phyloP scores from a whole-genome alignment of 2,113 vertebrate genomes.

The Chaenogobius annularis region DNA sequence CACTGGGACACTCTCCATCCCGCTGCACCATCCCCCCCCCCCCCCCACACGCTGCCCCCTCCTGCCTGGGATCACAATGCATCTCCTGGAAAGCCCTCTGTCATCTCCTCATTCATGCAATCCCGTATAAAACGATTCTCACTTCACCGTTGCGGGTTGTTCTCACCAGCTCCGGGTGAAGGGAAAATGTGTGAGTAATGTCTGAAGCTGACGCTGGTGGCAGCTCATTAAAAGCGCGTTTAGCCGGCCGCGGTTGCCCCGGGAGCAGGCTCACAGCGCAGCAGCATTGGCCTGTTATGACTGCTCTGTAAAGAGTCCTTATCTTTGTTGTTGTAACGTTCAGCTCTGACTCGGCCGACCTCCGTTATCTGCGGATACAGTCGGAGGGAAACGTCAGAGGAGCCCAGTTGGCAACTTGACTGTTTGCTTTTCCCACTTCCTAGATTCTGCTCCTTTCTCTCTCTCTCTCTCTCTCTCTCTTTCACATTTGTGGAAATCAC shows the following conservation, averaged over 20 bases:
- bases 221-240: slow-evolving; percentile 10
- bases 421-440: slow-evolving; percentile 60
- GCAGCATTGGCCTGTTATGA: slow-evolving; percentile 41
- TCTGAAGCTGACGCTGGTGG: slow-evolving; percentile 9
- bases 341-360: slow-evolving; percentile 45
- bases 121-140: slow-evolving; percentile 6
- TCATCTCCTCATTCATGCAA: slow-evolving; percentile 8
- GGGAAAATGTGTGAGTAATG: background rate
- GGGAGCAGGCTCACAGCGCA: background rate
- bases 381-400: slow-evolving; percentile 41
- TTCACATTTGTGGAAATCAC: slow-evolving; percentile 29
- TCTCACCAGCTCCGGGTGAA: background rate
- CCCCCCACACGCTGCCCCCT: background rate
- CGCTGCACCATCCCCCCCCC: slow-evolving; percentile 20
- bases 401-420: slow-evolving; percentile 43
- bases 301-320: slow-evolving; percentile 45
- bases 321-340: slow-evolving; percentile 57
- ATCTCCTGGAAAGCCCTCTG: slow-evolving; percentile 7
- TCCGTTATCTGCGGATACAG: slow-evolving; percentile 66
- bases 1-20: slow-evolving; percentile 36
- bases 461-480: slow-evolving; percentile 17
- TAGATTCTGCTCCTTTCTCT: slow-evolving; percentile 30
- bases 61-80: slow-evolving; percentile 30
- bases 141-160: background rate
- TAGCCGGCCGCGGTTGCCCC: background rate